Percentiles rank a stretch among this genome's conserved stretches.
phyloP scores from a whole-genome alignment of 2,113 vertebrate species.

The Phaetusa simplex region DNA sequence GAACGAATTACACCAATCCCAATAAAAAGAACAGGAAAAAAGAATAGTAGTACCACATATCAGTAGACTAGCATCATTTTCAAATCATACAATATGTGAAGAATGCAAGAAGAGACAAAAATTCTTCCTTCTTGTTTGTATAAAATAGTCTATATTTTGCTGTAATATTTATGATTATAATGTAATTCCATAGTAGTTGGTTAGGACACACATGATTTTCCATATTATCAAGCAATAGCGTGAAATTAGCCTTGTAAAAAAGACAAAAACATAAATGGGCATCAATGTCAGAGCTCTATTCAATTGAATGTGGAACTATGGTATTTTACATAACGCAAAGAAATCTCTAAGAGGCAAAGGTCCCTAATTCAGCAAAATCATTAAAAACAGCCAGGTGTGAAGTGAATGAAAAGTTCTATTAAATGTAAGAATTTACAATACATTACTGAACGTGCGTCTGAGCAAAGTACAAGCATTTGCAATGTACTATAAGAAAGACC shows the following conservation, averaged over 20 bases:
- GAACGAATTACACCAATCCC: not conserved
- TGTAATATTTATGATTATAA: not conserved
- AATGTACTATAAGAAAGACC: not conserved
- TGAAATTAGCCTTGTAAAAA: not conserved
- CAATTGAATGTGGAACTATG: not conserved
- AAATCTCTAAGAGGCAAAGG: not conserved
- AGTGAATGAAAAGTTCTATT: not conserved
- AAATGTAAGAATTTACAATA: not conserved
- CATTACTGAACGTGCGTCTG: not conserved
- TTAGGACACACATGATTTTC: not conserved
- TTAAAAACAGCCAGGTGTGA: not conserved
- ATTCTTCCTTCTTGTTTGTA: not conserved
- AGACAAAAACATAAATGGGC: not conserved
- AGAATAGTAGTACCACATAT: not conserved
- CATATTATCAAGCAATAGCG: not conserved
- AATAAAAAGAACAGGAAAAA: not conserved
- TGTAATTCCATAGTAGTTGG: not conserved
- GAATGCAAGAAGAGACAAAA: not conserved
- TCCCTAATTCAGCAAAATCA: not conserved
- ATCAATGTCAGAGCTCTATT: not conserved
- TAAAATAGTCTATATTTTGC: not conserved
- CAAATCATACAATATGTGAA: not conserved
- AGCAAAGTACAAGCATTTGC: not conserved
- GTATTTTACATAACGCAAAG: not conserved
- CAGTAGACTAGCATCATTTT: not conserved